These are phyloP conservation scores for Hypsopygia costalis DNA, from an alignment of 2,888 invertebrate species.

Conservation along the genomic window DNA sequence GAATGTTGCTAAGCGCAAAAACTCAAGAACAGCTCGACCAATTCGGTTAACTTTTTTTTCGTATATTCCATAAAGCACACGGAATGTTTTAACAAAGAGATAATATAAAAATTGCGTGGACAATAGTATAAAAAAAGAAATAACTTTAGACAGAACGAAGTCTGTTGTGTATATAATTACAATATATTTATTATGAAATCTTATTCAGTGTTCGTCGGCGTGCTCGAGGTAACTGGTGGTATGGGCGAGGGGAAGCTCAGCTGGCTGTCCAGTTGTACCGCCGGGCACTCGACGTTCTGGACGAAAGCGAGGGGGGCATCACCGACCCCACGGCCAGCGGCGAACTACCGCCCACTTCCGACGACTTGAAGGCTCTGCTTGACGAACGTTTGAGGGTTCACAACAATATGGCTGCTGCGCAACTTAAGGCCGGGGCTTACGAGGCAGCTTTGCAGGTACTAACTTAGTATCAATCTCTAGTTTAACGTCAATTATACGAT, in stretches of 20 bases:
- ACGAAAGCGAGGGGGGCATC: constrained; percentile 85
- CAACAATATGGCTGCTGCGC: constrained; percentile 96
- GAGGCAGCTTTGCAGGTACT: constrained; percentile 88
- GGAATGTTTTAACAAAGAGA: too few relatives aligned
- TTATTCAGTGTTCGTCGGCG: constrained; percentile 74
- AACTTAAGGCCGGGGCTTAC: constrained; percentile 92
- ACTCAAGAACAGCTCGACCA: too few relatives aligned
- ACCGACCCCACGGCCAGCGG: constrained; percentile 75
- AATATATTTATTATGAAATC: too few relatives aligned
- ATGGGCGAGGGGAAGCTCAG: constrained; percentile 88
- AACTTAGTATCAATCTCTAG: not conserved
- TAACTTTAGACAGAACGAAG: too few relatives aligned
- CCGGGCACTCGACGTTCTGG: constrained; percentile 90
- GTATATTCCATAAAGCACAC: too few relatives aligned
- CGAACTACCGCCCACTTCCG: constrained; percentile 49
- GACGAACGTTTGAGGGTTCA: constrained; percentile 92
- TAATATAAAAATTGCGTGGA: too few relatives aligned
- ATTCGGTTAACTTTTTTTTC: too few relatives aligned
- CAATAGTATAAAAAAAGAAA: too few relatives aligned
- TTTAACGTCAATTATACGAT: too few relatives aligned
- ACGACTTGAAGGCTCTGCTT: constrained; percentile 73
- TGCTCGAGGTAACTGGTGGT: constrained; percentile 95
- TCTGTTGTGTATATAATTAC: too few relatives aligned
- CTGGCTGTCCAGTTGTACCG: constrained; percentile 93
- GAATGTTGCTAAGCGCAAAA: too few relatives aligned